Evolutionary conservation across 2,888 invertebrate species (phyloP).

Genomic region (Diaperis boleti): DNA sequence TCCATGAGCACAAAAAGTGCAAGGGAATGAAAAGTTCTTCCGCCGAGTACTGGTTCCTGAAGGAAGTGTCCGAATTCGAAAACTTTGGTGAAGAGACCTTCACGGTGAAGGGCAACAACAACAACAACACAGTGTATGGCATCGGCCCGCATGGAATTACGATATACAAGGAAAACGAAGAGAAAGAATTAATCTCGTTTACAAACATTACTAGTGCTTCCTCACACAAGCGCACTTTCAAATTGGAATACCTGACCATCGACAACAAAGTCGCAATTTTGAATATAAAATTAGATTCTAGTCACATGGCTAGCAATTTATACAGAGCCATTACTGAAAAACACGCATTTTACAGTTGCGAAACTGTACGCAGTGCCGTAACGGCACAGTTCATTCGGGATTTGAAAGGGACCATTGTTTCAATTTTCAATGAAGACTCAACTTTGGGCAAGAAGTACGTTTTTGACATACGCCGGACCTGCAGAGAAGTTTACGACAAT

Average conservation of each 20-base stretch:
- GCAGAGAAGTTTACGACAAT: conserved; percentile 90
- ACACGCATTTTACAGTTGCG: conserved; percentile 93
- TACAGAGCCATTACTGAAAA: conserved; percentile 91
- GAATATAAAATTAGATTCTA: conserved; percentile 85
- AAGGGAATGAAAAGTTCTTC: conserved; percentile 77
- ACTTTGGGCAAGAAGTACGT: conserved; percentile 90
- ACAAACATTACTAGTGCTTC: conserved; percentile 85
- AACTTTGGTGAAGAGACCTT: conserved; percentile 89
- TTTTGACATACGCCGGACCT: conserved; percentile 90
- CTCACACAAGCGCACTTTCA: conserved; percentile 80
- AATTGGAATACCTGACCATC: conserved; percentile 78
- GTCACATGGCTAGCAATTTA: conserved; percentile 83
- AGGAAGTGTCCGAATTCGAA: conserved; percentile 82
- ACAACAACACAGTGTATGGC: conserved; percentile 69
- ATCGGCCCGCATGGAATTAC: conserved; percentile 88
- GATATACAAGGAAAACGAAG: conserved; percentile 76
- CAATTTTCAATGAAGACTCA: conserved; percentile 90
- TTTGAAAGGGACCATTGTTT: conserved; percentile 90
- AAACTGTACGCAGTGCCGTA: conserved; percentile 88
- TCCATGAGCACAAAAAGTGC: conserved; percentile 72
- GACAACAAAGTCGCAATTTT: conserved; percentile 78
- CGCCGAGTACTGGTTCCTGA: conserved; percentile 86
- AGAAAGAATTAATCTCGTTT: conserved; percentile 82
- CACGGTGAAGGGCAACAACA: conserved; percentile 42
- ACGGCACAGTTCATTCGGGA: conserved; percentile 91